Base-by-base conservation (phyloP, 1,140 invertebrate species). In the Frieseomelitta varia region DNA sequence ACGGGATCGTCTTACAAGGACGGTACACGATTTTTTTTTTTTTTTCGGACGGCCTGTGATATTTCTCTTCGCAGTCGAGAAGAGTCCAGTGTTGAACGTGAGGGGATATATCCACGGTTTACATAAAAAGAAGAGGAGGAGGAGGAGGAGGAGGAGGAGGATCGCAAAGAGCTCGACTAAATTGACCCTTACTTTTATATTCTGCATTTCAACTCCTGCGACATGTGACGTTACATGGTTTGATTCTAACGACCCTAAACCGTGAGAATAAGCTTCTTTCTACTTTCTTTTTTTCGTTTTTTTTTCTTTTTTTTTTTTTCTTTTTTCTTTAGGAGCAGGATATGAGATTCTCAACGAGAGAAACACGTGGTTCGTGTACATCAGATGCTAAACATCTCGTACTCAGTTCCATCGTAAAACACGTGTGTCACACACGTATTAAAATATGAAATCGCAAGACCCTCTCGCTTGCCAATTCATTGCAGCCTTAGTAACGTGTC, bases 11-110 rank as follows among this genome's bases (percentile, higher is more conserved):
- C 72, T 19, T 21, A 21, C 51, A 55, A 30, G 72, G 47, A 55
- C 72, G 51, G 47, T 21, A 47, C n/a, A 73, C n/a, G n/a, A 73
- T 53, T 73, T 55, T n/a, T n/a, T n/a, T n/a, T n/a, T n/a, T n/a
- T n/a, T 53, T 73, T 55, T 73, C 47, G 73, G 61, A 65, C 61
- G 76, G 58, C 47, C 19, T 65, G 58, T 21, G n/a, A 12, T n/a
- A n/a, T 73, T n/a, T 65, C 34, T 51, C 6, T 27, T 51, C 10
- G 11, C 47, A 14, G 47, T 73, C 47, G 8, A 30, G 34, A 30
- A 61, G 4, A 14, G 17, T 73, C 10, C 47, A 21, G 47, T 12
- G 58, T 39, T 11, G 6, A 51, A 53, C 10, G 17, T 1, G 17
- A 14, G 4, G 10, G n/a, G 53, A 53, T 73, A 73, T 53, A n/a